Evolutionary conservation across 2,113 vertebrate species (phyloP).

Genomic region (Pedionomus torquatus): DNA sequence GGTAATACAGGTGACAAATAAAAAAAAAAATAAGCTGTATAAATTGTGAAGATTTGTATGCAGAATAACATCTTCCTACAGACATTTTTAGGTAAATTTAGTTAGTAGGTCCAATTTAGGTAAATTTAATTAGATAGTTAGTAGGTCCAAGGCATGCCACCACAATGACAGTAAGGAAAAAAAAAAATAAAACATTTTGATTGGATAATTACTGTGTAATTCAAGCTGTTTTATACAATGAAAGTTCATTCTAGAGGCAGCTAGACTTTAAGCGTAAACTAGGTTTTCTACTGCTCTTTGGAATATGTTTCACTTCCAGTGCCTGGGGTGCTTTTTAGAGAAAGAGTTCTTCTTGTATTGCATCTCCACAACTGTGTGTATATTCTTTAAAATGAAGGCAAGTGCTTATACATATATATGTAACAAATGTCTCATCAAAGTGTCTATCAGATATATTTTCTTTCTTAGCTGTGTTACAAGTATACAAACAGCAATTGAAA

Average conservation of each 20-base stretch:
- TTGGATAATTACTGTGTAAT: not conserved
- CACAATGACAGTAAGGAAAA: not conserved
- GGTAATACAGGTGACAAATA: not conserved
- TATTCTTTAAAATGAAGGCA: not conserved
- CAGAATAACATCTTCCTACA: not conserved
- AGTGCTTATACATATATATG: not conserved
- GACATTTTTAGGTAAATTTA: not conserved
- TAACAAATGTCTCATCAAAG: not conserved
- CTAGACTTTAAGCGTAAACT: not conserved
- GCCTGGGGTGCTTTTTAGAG: not conserved
- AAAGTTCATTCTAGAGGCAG: not conserved
- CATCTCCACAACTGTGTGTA: rapidly evolving
- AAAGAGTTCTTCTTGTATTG: not conserved
- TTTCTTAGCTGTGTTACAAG: not conserved
- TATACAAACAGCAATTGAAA: not conserved
- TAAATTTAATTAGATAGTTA: not conserved
- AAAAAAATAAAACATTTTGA: not conserved
- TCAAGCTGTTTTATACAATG: not conserved
- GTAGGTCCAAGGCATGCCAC: not conserved
- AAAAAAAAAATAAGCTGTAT: not conserved
- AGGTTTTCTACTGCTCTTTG: not conserved
- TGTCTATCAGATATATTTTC: not conserved
- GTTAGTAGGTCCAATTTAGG: not conserved
- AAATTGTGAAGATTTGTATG: not conserved
- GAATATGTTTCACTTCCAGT: not conserved